Conservation (phyloP, 1,140 invertebrate species). For the Hetaerina americana region DNA sequence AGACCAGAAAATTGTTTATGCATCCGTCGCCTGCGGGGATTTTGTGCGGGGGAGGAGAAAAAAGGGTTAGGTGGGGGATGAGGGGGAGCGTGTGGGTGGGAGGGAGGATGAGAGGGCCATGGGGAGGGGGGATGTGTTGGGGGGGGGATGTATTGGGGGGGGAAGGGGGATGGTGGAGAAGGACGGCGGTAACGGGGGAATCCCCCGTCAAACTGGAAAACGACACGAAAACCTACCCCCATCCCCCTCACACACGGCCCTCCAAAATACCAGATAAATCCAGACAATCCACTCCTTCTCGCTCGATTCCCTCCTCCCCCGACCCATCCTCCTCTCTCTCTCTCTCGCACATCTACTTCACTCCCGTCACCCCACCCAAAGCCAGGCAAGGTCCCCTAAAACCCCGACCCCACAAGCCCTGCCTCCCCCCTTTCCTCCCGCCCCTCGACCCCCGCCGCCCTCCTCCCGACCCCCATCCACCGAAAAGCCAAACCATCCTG, state of each 20-base stretch:
- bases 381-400: too few relatives aligned
- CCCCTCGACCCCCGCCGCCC: too few relatives aligned
- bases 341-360: neutral
- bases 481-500: neutral
- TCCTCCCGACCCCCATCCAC: neutral
- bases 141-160: too few relatives aligned
- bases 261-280: slow-evolving; percentile 6
- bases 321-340: neutral
- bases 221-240: neutral
- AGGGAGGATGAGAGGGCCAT: too few relatives aligned
- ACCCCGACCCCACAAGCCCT: neutral
- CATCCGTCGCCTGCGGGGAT: neutral
- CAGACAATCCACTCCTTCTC: slow-evolving; percentile 11
- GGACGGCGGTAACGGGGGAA: too few relatives aligned
- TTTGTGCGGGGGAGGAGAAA: neutral
- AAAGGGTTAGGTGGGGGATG: neutral
- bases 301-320: neutral
- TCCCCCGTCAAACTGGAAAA: neutral
- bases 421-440: neutral
- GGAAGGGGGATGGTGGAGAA: too few relatives aligned
- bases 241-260: slow-evolving; percentile 2
- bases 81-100: slow-evolving; percentile 1
- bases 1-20: slow-evolving; percentile 5
- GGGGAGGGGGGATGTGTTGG: too few relatives aligned
- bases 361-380: too few relatives aligned